Conservation (phyloP, 1,140 invertebrate species). For the Drosophila hydei region DNA sequence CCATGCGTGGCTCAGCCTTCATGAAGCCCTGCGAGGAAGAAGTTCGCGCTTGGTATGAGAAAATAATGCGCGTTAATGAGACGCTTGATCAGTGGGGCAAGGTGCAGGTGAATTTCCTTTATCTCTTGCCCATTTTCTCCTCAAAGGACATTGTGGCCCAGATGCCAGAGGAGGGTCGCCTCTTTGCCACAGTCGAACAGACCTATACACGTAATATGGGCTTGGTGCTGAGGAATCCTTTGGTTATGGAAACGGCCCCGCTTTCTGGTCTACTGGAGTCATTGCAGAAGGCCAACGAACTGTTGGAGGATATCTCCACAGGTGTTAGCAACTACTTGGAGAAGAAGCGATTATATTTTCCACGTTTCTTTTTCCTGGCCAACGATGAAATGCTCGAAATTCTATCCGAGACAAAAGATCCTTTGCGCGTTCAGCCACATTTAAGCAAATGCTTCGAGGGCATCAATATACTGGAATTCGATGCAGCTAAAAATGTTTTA, state of each 20-base stretch:
- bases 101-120: conserved; percentile 95
- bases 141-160: conserved; percentile 96
- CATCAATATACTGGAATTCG: conserved; percentile 89
- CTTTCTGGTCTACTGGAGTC: conserved; percentile 90
- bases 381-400: conserved; percentile 98
- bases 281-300: conserved; percentile 88
- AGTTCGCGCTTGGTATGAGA: conserved; percentile 92
- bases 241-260: conserved; percentile 90
- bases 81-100: conserved; percentile 95
- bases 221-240: conserved; percentile 88
- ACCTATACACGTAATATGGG: conserved; percentile 93
- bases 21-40: conserved; percentile 94
- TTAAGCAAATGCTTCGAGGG: conserved; percentile 96
- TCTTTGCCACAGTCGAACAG: conserved; percentile 90
- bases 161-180: conserved; percentile 94
- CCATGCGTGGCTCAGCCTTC: conserved; percentile 95
- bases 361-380: conserved; percentile 97
- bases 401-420: conserved; percentile 96
- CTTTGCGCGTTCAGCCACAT: conserved; percentile 93
- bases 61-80: conserved; percentile 90
- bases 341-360: conserved; percentile 95
- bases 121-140: conserved; percentile 96
- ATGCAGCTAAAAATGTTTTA: conserved; percentile 90
- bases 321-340: conserved; percentile 96
- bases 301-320: conserved; percentile 93